Conservation (phyloP, 2,888 invertebrate species). For the Dasysyrphus tricinctus region DNA sequence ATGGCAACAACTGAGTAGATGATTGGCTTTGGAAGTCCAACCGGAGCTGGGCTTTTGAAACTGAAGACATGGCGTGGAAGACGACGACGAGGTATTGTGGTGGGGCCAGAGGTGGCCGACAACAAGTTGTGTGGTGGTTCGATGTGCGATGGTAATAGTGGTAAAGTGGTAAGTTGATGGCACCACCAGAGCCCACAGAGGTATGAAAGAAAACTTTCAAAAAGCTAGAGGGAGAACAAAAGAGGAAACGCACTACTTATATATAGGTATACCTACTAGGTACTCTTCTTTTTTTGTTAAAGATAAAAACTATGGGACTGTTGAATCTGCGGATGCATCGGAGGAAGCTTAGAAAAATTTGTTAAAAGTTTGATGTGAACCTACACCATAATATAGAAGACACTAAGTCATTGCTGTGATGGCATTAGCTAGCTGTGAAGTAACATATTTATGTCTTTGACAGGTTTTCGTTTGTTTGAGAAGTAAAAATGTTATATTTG, state of each 20-base stretch:
- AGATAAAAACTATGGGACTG: not conserved
- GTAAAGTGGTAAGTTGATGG: constrained; percentile 39
- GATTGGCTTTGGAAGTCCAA: constrained; percentile 62
- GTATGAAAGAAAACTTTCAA: constrained; percentile 52
- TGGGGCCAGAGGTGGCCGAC: constrained; percentile 55
- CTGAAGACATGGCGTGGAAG: constrained; percentile 18
- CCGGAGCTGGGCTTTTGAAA: constrained; percentile 57
- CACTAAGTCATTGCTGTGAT: constrained; percentile 24
- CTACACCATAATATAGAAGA: constrained; percentile 28
- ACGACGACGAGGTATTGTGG: constrained; percentile 31
- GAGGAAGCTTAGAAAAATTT: constrained; percentile 55
- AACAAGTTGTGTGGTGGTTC: constrained; percentile 71
- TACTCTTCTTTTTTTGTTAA: constrained; percentile 24
- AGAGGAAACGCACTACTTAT: constrained; percentile 73
- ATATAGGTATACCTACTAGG: not conserved
- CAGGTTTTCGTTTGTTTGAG: not conserved
- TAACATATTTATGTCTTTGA: not conserved
- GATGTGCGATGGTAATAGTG: constrained; percentile 60
- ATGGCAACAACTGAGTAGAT: constrained; percentile 71
- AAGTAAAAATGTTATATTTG: constrained; percentile 1
- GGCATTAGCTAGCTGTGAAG: constrained; percentile 19
- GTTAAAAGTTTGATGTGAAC: constrained; percentile 42
- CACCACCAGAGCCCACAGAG: not conserved
- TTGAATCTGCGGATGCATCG: not conserved
- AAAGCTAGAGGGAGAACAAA: constrained; percentile 63